These are phyloP conservation scores for Erpornis zantholeuca DNA, from an alignment of 2,113 vertebrate species.

Conservation along the genomic window DNA sequence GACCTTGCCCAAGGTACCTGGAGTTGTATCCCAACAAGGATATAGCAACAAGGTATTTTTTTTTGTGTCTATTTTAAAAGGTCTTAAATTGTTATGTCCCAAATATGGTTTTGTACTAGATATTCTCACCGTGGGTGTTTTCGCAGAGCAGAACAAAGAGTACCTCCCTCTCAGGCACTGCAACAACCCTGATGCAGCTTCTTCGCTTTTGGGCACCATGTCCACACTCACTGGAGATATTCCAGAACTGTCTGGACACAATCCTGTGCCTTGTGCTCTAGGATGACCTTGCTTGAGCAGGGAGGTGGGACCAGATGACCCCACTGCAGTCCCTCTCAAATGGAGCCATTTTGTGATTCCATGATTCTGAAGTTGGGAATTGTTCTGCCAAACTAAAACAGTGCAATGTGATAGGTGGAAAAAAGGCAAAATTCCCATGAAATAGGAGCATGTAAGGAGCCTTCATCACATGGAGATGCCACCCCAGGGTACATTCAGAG, in stretches of 20 bases:
- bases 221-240: background rate
- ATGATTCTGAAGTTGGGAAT: background rate
- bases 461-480: background rate
- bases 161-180: background rate
- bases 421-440: background rate
- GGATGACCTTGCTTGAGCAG: background rate
- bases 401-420: rapidly evolving
- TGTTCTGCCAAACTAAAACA: background rate
- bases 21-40: background rate
- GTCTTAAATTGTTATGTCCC: background rate
- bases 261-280: background rate
- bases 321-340: background rate
- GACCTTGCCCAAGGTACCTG: background rate
- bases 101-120: background rate
- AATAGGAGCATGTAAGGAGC: background rate
- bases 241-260: background rate
- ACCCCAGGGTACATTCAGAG: background rate
- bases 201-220: background rate
- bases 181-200: background rate
- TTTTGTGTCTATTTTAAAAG: background rate
- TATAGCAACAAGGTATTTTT: background rate
- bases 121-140: background rate
- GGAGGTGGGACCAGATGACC: background rate
- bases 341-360: background rate
- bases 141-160: background rate